Evolutionary conservation across 2,113 vertebrate genomes (phyloP), one percentile per base, ranked within the genome.

Genomic region (Carlito syrichta): DNA sequence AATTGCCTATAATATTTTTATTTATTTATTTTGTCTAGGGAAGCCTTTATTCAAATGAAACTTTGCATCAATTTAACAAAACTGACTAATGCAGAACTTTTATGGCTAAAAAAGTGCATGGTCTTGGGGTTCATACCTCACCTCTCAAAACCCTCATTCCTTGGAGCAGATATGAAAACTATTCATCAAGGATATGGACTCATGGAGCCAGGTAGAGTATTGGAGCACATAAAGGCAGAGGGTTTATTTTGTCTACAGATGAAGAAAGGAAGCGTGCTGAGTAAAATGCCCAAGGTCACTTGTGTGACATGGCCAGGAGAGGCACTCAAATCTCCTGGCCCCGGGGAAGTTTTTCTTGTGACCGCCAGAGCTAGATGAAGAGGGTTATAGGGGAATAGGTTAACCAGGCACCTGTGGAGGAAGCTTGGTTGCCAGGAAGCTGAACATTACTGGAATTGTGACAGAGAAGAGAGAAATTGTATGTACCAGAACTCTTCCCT

Each of bases 21-120:
- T 74, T 86, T 71, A 73, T 73, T 86, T 81, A 76, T 68, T 96
- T 87, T 86, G 22, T 45, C 60, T 35, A 35, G 3, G 32, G 17
- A 62, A 52, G 35, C 17, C 13, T 54, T 89, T 60, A 94, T 90
- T 96, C 9, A 90, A 87, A 71, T 73, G 23, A 91, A 93, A 86
- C 10, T 17, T 91, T 79, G n/a, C 2, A 16, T 69, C n/a, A 3
- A 71, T 66, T 71, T 63, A 93, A 91, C 50, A 79, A 62, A 91
- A 86, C 19, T 87, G 20, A 91, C 84, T 60, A 8, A 10, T 25
- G 19, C 38, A 93, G 81, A 93, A 52, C 19, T 76, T 94, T 50
- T 66, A 16, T 74, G n/a, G 23, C 50, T 63, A 52, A 71, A 68
- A 88, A 4, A 93, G 23, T 5, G 4, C 45, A 14, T 84, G 32